Evolutionary conservation across 1,140 invertebrate genomes (phyloP).

Genomic region (Brachionus plicatilis): DNA sequence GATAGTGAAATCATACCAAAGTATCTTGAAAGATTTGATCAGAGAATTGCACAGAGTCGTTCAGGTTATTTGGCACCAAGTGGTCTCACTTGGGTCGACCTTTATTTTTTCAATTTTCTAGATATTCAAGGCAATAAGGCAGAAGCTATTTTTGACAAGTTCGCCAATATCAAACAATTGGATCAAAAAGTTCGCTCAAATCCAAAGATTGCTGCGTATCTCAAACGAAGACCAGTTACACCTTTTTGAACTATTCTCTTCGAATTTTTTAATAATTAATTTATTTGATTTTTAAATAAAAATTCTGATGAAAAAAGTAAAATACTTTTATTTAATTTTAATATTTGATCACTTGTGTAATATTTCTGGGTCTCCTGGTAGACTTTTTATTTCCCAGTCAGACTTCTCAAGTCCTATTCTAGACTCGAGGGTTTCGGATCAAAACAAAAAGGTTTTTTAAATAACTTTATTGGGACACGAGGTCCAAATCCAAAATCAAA

Average conservation of each 20-base stretch:
- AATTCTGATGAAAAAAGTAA: too few species aligned
- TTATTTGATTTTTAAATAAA: neutral
- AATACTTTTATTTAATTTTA: too few species aligned
- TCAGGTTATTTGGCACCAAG: neutral
- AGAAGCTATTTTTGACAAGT: neutral
- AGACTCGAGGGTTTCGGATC: too few species aligned
- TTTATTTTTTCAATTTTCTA: neutral
- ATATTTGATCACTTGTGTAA: too few species aligned
- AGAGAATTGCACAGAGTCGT: neutral
- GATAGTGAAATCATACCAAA: neutral
- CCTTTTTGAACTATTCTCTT: neutral
- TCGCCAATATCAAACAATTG: neutral
- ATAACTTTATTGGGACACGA: too few species aligned
- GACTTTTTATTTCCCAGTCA: too few species aligned
- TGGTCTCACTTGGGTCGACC: conserved; percentile 13
- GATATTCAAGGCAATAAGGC: neutral
- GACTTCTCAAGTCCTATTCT: too few species aligned
- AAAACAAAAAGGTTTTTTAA: too few species aligned
- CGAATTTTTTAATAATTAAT: neutral
- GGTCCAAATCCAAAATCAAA: too few species aligned
- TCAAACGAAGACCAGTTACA: neutral
- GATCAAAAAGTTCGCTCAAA: neutral
- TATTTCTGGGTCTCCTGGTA: too few species aligned
- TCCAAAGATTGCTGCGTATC: neutral
- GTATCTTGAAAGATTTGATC: neutral